phyloP scores from a whole-genome alignment of 1,140 invertebrate genomes.

The Sesamia nonagrioides region DNA sequence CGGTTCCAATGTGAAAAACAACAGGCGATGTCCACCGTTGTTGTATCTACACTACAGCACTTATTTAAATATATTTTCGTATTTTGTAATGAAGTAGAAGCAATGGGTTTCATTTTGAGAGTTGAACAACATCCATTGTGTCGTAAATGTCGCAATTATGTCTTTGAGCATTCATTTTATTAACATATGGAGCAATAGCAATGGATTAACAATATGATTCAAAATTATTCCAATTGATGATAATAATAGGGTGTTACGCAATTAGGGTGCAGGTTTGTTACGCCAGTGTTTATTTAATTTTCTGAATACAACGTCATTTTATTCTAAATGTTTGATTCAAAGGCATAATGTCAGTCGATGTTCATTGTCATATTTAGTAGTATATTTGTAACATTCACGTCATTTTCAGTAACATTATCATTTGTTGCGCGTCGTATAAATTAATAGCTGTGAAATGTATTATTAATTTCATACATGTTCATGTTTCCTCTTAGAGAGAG shows the following conservation, averaged over 20 bases:
- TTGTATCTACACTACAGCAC: constrained; percentile 1
- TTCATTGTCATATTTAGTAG: background rate
- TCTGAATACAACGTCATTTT: background rate
- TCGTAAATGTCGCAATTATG: no score
- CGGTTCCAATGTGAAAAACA: background rate
- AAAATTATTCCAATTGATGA: no score
- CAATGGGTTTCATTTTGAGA: no score
- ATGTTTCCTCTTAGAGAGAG: constrained; percentile 13
- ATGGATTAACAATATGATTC: no score
- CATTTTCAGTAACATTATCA: background rate
- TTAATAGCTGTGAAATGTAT: constrained; percentile 26
- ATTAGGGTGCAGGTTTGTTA: background rate
- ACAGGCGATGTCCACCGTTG: background rate
- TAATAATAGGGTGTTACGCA: no score
- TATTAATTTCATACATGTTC: constrained; percentile 29
- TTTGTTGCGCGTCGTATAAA: background rate
- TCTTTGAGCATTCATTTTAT: no score
- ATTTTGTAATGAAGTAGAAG: no score
- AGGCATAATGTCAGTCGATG: background rate
- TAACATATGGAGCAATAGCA: no score
- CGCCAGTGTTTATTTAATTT: background rate
- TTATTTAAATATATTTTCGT: constrained; percentile 5
- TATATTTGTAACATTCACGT: background rate
- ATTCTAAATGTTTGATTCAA: background rate
- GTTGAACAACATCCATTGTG: no score